phyloP scores from a whole-genome alignment of 2,888 invertebrate species.

The Cyrtodaria siliqua region DNA sequence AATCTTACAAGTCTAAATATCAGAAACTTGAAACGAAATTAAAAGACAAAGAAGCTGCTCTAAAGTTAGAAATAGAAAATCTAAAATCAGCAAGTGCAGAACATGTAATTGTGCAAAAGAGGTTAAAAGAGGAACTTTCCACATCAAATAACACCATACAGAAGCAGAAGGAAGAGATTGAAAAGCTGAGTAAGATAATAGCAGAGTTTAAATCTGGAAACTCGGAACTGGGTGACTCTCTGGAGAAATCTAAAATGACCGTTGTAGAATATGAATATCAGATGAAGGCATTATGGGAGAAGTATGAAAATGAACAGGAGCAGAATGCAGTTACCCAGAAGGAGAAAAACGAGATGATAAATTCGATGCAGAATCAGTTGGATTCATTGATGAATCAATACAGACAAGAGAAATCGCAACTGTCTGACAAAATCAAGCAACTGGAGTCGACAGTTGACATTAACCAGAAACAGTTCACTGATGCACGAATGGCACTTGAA shows the following conservation, averaged over 20 bases:
- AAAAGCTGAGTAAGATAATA: conserved; percentile 22
- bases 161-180: conserved; percentile 37
- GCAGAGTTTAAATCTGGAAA: conserved; percentile 27
- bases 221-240: conserved; percentile 21
- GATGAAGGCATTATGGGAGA: conserved; percentile 25
- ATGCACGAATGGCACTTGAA: conserved; percentile 10
- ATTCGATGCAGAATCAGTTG: conserved; percentile 33
- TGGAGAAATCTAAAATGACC: conserved; percentile 30
- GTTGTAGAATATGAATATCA: conserved; percentile 34
- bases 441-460: conserved; percentile 25
- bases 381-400: conserved; percentile 28
- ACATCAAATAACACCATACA: conserved; percentile 9
- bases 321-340: background rate
- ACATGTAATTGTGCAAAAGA: conserved; percentile 15
- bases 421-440: conserved; percentile 15
- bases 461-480: conserved; percentile 20
- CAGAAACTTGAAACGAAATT: conserved; percentile 38
- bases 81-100: conserved; percentile 27
- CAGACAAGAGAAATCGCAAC: conserved; percentile 14
- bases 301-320: conserved; percentile 18
- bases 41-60: conserved; percentile 30
- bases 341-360: conserved; percentile 28
- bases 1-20: conserved; percentile 35
- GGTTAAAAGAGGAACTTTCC: conserved; percentile 33
- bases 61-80: conserved; percentile 40